These are phyloP conservation scores for Heliopora coerulea DNA, from an alignment of 92 coral and sea anemone genomes.

Conservation along the genomic window DNA sequence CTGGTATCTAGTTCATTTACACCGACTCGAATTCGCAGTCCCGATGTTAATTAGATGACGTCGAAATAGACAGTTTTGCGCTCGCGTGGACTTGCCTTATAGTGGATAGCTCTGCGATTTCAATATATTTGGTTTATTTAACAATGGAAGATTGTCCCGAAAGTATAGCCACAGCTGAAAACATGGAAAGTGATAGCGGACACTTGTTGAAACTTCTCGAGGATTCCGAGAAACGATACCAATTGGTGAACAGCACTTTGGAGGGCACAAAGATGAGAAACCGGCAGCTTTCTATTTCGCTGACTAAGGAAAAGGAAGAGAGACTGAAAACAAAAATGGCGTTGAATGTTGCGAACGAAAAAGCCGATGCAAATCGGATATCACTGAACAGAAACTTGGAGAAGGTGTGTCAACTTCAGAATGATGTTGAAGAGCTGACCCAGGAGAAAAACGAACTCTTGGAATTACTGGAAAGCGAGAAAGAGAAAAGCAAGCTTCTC, in stretches of 20 bases:
- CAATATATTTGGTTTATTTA: not conserved
- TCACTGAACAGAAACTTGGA: not conserved
- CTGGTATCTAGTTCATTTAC: too few relatives aligned
- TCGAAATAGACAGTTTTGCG: not conserved
- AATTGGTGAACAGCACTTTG: not conserved
- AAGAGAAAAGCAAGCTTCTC: constrained; percentile 2
- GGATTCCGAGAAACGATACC: not conserved
- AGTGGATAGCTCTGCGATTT: not conserved
- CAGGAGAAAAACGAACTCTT: constrained; percentile 30
- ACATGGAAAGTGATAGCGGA: not conserved
- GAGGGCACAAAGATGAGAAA: not conserved
- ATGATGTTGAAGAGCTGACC: constrained; percentile 10
- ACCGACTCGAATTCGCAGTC: too few relatives aligned
- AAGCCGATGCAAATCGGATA: not conserved
- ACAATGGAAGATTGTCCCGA: not conserved
- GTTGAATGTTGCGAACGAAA: constrained; percentile 9
- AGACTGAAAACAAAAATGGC: not conserved
- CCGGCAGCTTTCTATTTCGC: not conserved
- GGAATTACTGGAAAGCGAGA: constrained; percentile 21
- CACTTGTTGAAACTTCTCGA: not conserved
- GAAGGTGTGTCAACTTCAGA: not conserved
- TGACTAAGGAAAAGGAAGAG: not conserved
- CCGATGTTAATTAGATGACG: constrained; percentile 31
- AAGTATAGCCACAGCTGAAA: not conserved
- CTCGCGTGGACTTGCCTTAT: not conserved